Evolutionary conservation across 2,113 vertebrate species (phyloP), one percentile per base, ranked within the genome.

Genomic region (Rhizomys pruinosus): DNA sequence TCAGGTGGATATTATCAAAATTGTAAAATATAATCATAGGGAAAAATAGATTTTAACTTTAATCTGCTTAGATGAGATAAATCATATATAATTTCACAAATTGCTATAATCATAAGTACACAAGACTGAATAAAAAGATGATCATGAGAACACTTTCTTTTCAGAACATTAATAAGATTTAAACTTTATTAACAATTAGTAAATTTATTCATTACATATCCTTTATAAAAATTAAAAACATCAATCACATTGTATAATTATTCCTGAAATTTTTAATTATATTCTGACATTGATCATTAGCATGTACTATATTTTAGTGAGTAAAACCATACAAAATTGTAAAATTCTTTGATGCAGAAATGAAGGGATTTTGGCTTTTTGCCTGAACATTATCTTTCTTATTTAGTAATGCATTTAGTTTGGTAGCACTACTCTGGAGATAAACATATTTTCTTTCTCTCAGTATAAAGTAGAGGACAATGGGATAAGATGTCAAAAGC

Each of bases 351-450:
- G 16, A 84, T 61, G n/a, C 42, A 96, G 22, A 25, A 25, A 91
- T 90, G 17, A 20, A 91, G 68, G 7, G 16, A 20, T 6, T 55
- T 95, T 63, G 52, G 0, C 34, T 23, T 72, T 72, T 78, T 96
- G 64, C 34, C 52, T 61, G 39, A 23, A 90, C 23, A 64, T 79
- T 47, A 93, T 52, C 27, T 34, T 15, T 88, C 7, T 19, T 94
- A 72, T 71, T 71, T 39, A 42, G 0, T 79, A 90, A 68, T 12
- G 84, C 23, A 92, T 84, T 87, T 84, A 1, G 5, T 87, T 94
- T 95, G 10, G 11, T 74, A 87, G 59, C 2, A 73, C 52, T 90
- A 37, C 27, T 89, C 89, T 84, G 11, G 95, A 96, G 79, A 72
- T 78, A 90, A 96, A 76, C 0, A 55, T 61, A 11, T 25, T 88